Evolutionary conservation across 1,140 invertebrate species (phyloP).

Genomic region (Oscheius sp.): DNA sequence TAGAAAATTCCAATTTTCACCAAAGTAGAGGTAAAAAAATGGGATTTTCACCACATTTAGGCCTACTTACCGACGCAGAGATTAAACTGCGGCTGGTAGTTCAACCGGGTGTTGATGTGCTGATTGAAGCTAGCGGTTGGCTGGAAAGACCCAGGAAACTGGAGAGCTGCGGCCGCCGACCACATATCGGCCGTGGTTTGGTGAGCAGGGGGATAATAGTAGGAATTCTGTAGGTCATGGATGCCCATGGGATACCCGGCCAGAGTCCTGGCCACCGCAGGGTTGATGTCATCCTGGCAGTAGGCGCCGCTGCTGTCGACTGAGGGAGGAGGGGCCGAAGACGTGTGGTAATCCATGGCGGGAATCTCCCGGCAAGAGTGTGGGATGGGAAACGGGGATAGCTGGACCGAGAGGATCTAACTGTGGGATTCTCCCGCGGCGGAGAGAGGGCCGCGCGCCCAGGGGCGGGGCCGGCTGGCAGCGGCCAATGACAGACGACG

Average conservation of each 20-base stretch:
- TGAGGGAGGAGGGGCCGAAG: slow-evolving; percentile 2
- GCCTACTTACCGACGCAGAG: no score
- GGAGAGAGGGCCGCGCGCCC: neutral
- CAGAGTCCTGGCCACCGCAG: neutral
- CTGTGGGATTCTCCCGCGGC: slow-evolving; percentile 9
- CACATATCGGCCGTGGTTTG: neutral
- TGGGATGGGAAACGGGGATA: slow-evolving; percentile 4
- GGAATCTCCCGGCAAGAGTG: slow-evolving; percentile 12
- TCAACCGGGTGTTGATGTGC: neutral
- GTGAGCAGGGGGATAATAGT: neutral
- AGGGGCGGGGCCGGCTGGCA: neutral
- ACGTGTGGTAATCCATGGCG: slow-evolving; percentile 10
- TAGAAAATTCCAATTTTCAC: no score
- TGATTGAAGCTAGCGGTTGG: neutral
- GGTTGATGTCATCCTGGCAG: neutral
- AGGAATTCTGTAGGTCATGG: neutral
- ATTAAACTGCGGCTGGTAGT: neutral
- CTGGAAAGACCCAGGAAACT: neutral
- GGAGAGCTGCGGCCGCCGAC: neutral
- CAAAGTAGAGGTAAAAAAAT: no score
- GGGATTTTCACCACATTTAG: no score
- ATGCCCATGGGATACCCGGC: neutral
- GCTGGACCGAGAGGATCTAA: neutral
- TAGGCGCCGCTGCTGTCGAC: neutral
- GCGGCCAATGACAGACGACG: neutral